Evolutionary conservation across 2,797 vertebrate genomes (phyloP).

Genomic region (Eulemur coronatus): DNA sequence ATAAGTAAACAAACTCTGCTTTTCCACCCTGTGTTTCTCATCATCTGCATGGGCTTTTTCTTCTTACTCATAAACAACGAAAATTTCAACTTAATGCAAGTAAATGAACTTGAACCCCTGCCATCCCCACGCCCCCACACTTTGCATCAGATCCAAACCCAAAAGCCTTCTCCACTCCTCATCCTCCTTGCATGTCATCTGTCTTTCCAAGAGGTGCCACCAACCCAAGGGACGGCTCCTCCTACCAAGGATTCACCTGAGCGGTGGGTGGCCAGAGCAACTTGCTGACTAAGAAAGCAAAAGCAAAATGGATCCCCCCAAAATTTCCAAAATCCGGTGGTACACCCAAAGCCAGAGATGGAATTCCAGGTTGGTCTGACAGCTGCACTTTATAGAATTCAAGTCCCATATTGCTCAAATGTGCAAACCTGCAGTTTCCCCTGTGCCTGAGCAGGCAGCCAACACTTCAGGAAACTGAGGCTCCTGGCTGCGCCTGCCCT

Average conservation of each 20-base stretch:
- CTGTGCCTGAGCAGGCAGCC: not conserved
- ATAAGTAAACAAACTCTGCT: not conserved
- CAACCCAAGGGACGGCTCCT: not conserved
- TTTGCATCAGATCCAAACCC: not conserved
- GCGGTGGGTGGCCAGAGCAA: not conserved
- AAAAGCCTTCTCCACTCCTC: not conserved
- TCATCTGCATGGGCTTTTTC: not conserved
- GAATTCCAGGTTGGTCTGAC: accelerated
- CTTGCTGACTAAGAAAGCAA: not conserved
- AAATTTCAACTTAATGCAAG: slow-evolving; percentile 9
- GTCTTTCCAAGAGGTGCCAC: accelerated
- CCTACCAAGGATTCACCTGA: not conserved
- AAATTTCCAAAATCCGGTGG: not conserved
- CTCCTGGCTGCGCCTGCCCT: not conserved
- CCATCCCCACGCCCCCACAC: not conserved
- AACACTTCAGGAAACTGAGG: not conserved
- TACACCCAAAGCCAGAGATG: accelerated
- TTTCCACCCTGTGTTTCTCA: not conserved
- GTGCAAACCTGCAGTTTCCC: not conserved
- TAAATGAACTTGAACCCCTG: slow-evolving; percentile 7
- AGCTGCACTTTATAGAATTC: accelerated
- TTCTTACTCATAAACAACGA: slow-evolving; percentile 11
- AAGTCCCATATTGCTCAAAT: accelerated
- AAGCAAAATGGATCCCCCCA: not conserved
- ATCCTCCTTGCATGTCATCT: accelerated